A percentile compares a stretch with the other conserved stretches of the same genome.
phyloP scores from a whole-genome alignment of 2,888 invertebrate species.

The Scelioninae gen. 1 region DNA sequence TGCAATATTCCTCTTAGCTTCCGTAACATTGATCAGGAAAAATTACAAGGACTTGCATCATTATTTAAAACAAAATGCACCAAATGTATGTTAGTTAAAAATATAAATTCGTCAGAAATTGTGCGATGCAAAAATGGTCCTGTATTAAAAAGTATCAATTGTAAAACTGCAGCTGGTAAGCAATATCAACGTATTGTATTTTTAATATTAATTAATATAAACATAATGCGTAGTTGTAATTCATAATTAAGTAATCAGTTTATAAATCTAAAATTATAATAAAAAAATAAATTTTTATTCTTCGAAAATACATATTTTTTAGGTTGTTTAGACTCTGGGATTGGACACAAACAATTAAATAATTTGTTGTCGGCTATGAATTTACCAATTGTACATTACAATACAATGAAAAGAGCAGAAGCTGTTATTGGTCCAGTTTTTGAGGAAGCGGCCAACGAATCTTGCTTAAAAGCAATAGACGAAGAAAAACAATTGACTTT shows the following conservation, averaged over 20 bases:
- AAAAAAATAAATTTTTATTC: not conserved
- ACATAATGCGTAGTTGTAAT: too few relatives aligned
- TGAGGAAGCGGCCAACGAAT: conserved; percentile 26
- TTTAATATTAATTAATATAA: too few relatives aligned
- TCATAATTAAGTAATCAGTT: too few relatives aligned
- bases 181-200: too few relatives aligned
- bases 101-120: not conserved
- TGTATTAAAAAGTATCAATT: not conserved
- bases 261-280: too few relatives aligned
- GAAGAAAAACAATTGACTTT: conserved; percentile 1
- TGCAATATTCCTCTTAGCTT: conserved; percentile 6
- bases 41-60: conserved; percentile 1
- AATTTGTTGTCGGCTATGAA: conserved; percentile 47
- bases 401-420: conserved; percentile 57
- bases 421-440: conserved; percentile 21
- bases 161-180: conserved; percentile 8
- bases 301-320: not conserved
- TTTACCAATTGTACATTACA: conserved; percentile 56
- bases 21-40: not conserved
- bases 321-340: conserved; percentile 19
- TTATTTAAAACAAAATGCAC: not conserved
- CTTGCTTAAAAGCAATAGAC: conserved; percentile 10
- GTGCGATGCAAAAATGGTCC: conserved; percentile 7
- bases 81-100: conserved; percentile 2
- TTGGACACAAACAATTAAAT: conserved; percentile 62